Evolutionary conservation across 2,888 invertebrate species (phyloP), one percentile per base, ranked within the genome.

Genomic region (Oligia fasciuncula): DNA sequence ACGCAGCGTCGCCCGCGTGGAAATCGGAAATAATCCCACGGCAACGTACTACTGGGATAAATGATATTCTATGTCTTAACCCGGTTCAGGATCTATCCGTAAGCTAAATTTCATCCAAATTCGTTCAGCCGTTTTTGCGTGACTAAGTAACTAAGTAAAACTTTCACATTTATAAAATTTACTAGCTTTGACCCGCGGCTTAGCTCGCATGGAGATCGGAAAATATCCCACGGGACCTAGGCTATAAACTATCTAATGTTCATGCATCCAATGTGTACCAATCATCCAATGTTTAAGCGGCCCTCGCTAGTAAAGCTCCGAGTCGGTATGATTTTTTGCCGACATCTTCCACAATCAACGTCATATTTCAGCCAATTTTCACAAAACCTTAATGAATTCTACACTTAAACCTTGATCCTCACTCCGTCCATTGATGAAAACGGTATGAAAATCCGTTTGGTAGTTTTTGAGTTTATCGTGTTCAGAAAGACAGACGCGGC

Each of bases 121-220:
- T 23, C 23, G 9, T 23, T 23, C 23, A 9, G 57, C 8, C 54
- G 54, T 9, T 23, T 57, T 9, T 9, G 23, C 57, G 23, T 57
- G 9, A 51, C 51, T 17, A 6, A 17, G 17, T 17, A 19, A 51
- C 5, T 5, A 6, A 49, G 49, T 49, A 4, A 17, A 51, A 51
- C 17, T 19, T 51, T 51, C 51, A 51, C 6, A 19, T 51, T 17
- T 17, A 17, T 51, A 6, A 6, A 57, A 57, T 57, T 23, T 23
- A 68, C n/a, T 17, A 4, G n/a, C 60, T n/a, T n/a, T n/a, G 4
- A 2, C 0, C n/a, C 9, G n/a, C 9, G 0, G 4, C 4, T n/a
- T 13, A 4, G 13, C n/a, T 4, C 1, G 23, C 23, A 11, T n/a
- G 11, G n/a, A 60, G n/a, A 4, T 2, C 13, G 13, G 13, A 60